phyloP scores from a whole-genome alignment of 2,888 invertebrate species.

The Blera fallax region DNA sequence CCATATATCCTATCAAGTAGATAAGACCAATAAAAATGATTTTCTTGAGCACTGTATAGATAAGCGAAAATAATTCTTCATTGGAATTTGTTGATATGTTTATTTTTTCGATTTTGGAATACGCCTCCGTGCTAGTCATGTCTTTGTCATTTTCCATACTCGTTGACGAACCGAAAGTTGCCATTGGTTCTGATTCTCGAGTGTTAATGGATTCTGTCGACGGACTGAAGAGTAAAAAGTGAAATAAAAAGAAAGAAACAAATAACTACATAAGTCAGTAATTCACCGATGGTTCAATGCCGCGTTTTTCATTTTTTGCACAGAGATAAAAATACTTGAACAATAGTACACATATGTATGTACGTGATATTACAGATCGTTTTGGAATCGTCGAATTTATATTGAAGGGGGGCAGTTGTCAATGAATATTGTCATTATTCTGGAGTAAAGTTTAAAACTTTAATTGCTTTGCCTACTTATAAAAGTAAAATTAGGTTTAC shows the following conservation, averaged over 20 bases:
- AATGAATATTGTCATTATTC: too few relatives aligned
- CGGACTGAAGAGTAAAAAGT: constrained; percentile 47
- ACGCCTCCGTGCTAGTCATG: constrained; percentile 67
- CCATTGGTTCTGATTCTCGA: constrained; percentile 17
- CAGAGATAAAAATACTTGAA: too few relatives aligned
- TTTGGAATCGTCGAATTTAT: too few relatives aligned
- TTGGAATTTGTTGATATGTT: constrained; percentile 37
- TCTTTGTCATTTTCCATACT: constrained; percentile 12
- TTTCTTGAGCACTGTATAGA: constrained; percentile 86
- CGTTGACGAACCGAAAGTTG: constrained; percentile 18
- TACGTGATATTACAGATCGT: too few relatives aligned
- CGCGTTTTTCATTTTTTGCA: too few relatives aligned
- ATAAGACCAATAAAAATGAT: constrained; percentile 88
- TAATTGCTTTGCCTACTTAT: too few relatives aligned
- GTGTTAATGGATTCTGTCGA: constrained; percentile 38
- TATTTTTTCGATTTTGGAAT: constrained; percentile 41
- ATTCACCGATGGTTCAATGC: neutral
- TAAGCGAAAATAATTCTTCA: constrained; percentile 83
- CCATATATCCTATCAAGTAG: constrained; percentile 92
- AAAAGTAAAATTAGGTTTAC: too few relatives aligned
- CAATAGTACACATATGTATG: too few relatives aligned
- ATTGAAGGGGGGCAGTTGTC: too few relatives aligned
- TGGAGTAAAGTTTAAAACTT: too few relatives aligned
- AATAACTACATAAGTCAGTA: constrained; percentile 6
- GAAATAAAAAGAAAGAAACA: neutral